Base-by-base conservation (phyloP, 2,888 invertebrate species). In the Hypena proboscidalis region DNA sequence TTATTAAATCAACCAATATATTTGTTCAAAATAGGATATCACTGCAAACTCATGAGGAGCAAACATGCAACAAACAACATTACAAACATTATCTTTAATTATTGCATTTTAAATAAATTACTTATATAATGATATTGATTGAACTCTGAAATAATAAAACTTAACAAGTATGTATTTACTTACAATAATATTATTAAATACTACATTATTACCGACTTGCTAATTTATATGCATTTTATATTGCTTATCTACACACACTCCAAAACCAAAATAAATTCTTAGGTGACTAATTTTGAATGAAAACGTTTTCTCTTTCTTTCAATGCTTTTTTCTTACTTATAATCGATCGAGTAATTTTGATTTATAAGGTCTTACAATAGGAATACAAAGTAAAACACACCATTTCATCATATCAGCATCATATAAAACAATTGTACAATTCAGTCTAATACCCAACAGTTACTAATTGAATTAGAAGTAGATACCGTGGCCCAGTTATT, bases 21-120 rank as follows among this genome's bases (percentile, higher is more conserved):
- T 80, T 84, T 83, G 80, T 80, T 85, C 83, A 77, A 75, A 74
- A 74, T 57, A 73, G 46, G 58, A 58, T 51, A 69, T 67, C 68
- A 71, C 64, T 69, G 60, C 57, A 70, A 72, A 73, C 67, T 64
- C 54, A 58, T 63, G 39, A 40, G 52, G 48, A 61, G 48, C 57
- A 50, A 51, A 57, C 61, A 67, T 46, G 55, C 59, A 65, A 69
- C 63, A 64, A 70, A 66, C 55, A 67, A 66, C 51, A 66, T 62
- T 62, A 69, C 38, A 62, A 64, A 63, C 55, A 42, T 46, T 48
- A 52, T 38, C 37, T 48, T 54, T 40, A 43, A 55, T 54, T 67
- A 73, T 65, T 69, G 62, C 56, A 61, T 48, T 26, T 26, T 19
- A 55, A 44, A 57, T 54, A 56, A 58, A 62, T 63, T 40, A 59